phyloP scores from a whole-genome alignment of 2,113 vertebrate genomes.

The Pithys albifrons region DNA sequence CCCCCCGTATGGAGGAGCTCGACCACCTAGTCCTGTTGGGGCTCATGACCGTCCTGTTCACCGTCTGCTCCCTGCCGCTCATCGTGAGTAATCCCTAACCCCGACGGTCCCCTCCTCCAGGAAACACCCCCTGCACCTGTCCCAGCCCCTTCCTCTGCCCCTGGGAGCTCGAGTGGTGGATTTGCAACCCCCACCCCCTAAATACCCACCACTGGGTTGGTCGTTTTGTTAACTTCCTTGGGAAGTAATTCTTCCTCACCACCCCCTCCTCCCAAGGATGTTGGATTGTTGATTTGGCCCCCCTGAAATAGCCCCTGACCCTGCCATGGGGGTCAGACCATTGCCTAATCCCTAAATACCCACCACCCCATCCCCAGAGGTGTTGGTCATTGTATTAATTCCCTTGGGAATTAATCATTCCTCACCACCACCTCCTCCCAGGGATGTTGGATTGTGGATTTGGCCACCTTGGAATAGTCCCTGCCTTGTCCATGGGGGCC shows the following conservation, averaged over 20 bases:
- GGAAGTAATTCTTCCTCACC: background rate
- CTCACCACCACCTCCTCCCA: background rate
- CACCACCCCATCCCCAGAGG: background rate
- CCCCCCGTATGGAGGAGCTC: slow-evolving; percentile 69
- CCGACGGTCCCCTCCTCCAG: too few species aligned
- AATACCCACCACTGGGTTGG: background rate
- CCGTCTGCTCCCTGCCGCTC: slow-evolving; percentile 78
- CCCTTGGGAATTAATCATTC: background rate
- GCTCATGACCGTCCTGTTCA: slow-evolving; percentile 79
- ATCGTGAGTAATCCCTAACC: slow-evolving; percentile 70
- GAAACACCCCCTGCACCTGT: background rate
- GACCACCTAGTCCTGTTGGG: slow-evolving; percentile 78
- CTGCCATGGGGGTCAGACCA: too few species aligned
- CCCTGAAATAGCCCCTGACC: background rate
- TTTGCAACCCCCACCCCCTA: background rate
- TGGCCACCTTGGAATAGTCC: fast-evolving
- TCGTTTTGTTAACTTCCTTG: background rate
- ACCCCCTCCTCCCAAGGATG: background rate
- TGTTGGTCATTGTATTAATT: fast-evolving
- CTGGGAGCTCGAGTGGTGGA: fast-evolving
- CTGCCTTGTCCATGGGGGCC: background rate
- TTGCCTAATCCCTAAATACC: background rate
- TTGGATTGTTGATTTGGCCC: background rate
- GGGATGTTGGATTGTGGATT: background rate
- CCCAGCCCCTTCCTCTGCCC: too few species aligned